Evolutionary conservation across 2,113 vertebrate genomes (phyloP), one percentile per base, ranked within the genome.

Genomic region (Oostethus manadensis): DNA sequence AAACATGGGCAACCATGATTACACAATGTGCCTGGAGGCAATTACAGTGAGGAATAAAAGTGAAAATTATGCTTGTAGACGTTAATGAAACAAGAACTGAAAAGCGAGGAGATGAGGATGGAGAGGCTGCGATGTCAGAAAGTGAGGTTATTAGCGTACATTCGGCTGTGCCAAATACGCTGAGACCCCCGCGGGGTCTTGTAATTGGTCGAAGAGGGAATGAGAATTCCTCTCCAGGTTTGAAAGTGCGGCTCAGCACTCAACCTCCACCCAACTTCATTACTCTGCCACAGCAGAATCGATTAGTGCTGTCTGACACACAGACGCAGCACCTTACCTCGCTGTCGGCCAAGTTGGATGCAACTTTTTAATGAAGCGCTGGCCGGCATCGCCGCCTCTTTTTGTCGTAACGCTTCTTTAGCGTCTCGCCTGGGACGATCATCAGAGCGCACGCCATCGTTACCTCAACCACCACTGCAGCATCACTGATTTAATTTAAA

Each of bases 141-240:
- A 55, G 13, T 10, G 11, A 38, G 29, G 43, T 35, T 67, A 62
- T 63, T 51, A 71, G 35, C 40, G 57, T 68, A 64, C 17, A 53
- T 46, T 43, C 47, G 56, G 45, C 6, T 9, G 1, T 53, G 55
- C 69, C 68, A 68, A 58, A 74, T 64, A 40, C 49, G 40, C 40
- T 60, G 65, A 18, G 2, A 43, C 40, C 46, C 63, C 73, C 56
- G 17, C 53, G 0, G 9, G 62, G 62, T 40, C 14, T 56, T 68
- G 69, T 84, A 87, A 84, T 78, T 83, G 80, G 66, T 74, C 70
- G 61, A 62, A 50, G 22, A 51, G 80, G 73, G 66, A 84, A 62
- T 64, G 71, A 38, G 38, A 60, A 38, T 68, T 66, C 55, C 64
- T 64, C 56, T 49, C 20, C 42, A 59, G 60, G 38, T 77, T 66